Evolutionary conservation across 1,140 invertebrate species (phyloP).

Genomic region (Tetranychus urticae): DNA sequence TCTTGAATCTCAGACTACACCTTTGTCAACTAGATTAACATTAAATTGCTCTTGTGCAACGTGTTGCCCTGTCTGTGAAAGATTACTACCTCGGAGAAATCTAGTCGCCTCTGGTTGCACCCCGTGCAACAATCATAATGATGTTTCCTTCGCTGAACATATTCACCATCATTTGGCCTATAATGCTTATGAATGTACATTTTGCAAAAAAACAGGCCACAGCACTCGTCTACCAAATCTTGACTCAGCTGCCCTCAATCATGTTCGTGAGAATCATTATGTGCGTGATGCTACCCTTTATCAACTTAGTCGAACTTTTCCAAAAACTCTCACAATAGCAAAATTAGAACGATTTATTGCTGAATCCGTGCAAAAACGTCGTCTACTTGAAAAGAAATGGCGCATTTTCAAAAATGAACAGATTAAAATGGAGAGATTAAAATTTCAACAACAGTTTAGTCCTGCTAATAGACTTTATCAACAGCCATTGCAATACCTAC

Average conservation of each 20-base stretch:
- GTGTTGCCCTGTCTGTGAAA: background rate
- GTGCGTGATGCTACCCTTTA: background rate
- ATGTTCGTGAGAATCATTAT: background rate
- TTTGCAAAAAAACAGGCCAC: background rate
- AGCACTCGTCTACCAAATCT: background rate
- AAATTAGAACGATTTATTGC: background rate
- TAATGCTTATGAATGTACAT: conserved; percentile 1
- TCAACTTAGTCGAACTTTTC: background rate
- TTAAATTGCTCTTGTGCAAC: background rate
- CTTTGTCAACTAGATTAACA: background rate
- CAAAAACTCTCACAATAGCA: background rate
- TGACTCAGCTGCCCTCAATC: background rate
- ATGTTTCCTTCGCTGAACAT: background rate
- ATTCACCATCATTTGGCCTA: conserved; percentile 2
- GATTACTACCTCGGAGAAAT: background rate
- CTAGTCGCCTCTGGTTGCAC: background rate
- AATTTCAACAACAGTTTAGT: too few relatives aligned
- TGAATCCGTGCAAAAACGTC: background rate
- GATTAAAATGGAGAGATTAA: background rate
- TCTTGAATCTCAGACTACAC: background rate
- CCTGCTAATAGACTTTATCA: too few relatives aligned
- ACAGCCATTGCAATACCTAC: too few relatives aligned
- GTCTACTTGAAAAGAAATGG: conserved; percentile 1
- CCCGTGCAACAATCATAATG: background rate
- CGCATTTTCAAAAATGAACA: background rate